Evolutionary conservation across 37 sponge, comb jelly and placozoan species (phyloP), one percentile per base, ranked within the genome.

Genomic region (Spongilla lacustris): DNA sequence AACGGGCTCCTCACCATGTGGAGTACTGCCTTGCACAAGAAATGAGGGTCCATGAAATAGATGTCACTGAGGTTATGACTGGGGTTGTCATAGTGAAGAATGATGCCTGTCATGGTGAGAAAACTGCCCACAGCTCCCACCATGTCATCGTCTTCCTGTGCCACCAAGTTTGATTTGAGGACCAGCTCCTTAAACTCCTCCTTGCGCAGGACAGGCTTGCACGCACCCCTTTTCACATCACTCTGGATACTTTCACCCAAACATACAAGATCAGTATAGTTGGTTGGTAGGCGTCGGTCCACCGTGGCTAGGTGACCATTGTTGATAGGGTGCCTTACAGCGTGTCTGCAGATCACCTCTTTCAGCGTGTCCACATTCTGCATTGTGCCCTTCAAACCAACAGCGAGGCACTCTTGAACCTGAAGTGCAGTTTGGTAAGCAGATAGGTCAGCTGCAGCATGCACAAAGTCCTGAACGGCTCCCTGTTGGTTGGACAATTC

Each of bases 11-110:
- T 75, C 36, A 95, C 87, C 38, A 89, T 76, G 17, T 31, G 84
- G 26, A 87, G 83, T 90, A 95, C 89, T 84, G 92, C 82, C 68
- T 95, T 78, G 38, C 92, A 88, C 46, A 92, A 80, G 85, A 88
- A 92, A 41, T 81, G 84, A 0, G 92, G 92, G 31, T 88, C 88
- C 23, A 87, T 68, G 75, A 92, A 92, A 81, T 92, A 92, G 32
- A 92, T 77, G 41, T 92, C 88, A 73, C 76, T 38, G 14, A 92
- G 88, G 73, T 88, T 83, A 76, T 83, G 67, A 49, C 67, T 83
- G 21, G 80, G 29, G 37, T 87, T 84, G 68, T 87, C 82, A 67
- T 86, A 92, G 85, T 92, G 92, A 31, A 92, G 92, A 0, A 92
- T 35, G 11, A 82, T 38, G 66, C 92, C 92, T 12, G 83, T 79